A percentile compares a stretch with the other conserved stretches of the same genome.
phyloP scores from a whole-genome alignment of 2,113 vertebrate species.

The Cyphotilapia sp. region DNA sequence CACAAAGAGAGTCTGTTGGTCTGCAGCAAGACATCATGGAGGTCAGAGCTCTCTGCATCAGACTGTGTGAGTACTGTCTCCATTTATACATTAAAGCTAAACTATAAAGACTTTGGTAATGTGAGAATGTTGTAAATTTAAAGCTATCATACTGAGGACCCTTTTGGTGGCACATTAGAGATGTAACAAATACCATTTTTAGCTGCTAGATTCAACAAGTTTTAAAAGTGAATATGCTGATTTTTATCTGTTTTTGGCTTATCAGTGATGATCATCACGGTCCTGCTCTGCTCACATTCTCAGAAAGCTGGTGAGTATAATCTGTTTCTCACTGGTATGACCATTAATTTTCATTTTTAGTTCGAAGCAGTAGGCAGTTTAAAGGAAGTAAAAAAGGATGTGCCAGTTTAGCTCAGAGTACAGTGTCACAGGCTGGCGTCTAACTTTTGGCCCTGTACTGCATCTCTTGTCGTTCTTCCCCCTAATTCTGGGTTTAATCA shows the following conservation, averaged over 20 bases:
- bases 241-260: background rate
- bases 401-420: background rate
- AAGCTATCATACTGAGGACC: background rate
- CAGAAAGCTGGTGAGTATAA: background rate
- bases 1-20: background rate
- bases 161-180: background rate
- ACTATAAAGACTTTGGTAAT: background rate
- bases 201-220: background rate
- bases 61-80: background rate
- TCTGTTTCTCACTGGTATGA: background rate
- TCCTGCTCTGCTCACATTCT: background rate
- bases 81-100: background rate
- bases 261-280: background rate
- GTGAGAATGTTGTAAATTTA: background rate
- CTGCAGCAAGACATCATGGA: background rate
- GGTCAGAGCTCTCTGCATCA: background rate
- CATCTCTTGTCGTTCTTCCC: background rate
- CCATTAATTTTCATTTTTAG: background rate
- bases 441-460: background rate
- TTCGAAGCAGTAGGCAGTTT: background rate
- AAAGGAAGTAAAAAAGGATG: background rate
- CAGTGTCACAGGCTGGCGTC: background rate
- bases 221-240: background rate
- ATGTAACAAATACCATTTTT: background rate
- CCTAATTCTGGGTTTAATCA: background rate